A percentile compares a stretch with the other conserved stretches of the same genome.
Evolutionary conservation across 1,140 invertebrate species (phyloP).

Genomic region (Caenorhabditis tropicalis): DNA sequence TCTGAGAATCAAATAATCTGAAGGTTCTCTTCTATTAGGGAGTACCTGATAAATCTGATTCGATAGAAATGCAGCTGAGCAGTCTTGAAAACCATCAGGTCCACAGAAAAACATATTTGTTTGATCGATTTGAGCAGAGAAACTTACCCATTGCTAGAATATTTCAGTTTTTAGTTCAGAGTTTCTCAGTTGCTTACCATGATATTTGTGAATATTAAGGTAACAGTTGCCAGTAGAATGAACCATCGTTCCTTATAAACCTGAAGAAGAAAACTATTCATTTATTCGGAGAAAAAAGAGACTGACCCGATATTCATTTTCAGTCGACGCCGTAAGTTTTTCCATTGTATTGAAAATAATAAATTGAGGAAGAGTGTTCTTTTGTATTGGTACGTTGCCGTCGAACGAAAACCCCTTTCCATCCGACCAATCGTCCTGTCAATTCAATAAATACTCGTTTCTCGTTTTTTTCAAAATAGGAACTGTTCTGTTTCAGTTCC

Average conservation of each 20-base stretch:
- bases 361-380: not conserved
- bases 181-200: not conserved
- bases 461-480: not conserved
- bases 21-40: not conserved
- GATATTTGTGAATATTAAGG: not conserved
- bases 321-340: conserved; percentile 12
- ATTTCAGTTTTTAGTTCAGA: not conserved
- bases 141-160: conserved; percentile 12
- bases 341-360: conserved; percentile 1
- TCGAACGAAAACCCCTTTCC: conserved; percentile 18
- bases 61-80: not conserved
- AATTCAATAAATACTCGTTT: conserved; percentile 15
- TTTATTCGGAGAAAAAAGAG: too few relatives aligned
- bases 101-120: conserved; percentile 35
- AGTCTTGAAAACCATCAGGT: not conserved
- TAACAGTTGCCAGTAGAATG: not conserved
- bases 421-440: conserved; percentile 7
- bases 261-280: too few relatives aligned
- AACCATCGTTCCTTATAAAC: conserved; percentile 29
- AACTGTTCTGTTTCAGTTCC: conserved; percentile 6
- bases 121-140: conserved; percentile 38
- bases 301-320: conserved; percentile 26
- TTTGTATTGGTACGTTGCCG: not conserved
- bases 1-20: not conserved
- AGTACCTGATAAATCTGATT: conserved; percentile 28